Percentiles rank a stretch among this genome's conserved stretches.
Evolutionary conservation across 2,797 vertebrate species (phyloP).

Genomic region (Odontamblyopus rebecca): DNA sequence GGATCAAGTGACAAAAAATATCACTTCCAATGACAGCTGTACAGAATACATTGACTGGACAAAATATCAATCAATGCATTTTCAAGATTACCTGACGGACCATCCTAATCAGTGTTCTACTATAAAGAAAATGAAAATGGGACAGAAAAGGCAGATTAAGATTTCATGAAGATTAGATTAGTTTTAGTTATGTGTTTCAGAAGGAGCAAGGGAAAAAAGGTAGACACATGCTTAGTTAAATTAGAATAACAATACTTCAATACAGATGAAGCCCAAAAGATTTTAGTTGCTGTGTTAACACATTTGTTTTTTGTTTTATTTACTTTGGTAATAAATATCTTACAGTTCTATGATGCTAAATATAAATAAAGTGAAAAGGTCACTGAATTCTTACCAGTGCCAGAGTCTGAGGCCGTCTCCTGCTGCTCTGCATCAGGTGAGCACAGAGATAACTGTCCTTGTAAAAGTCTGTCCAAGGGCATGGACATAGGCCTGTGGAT

Average conservation of each 20-base stretch:
- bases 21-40: constrained; percentile 60
- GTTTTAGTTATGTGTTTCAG: constrained; percentile 39
- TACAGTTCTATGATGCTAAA: not conserved
- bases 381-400: constrained; percentile 80
- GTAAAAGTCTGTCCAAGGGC: constrained; percentile 88
- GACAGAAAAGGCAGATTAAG: constrained; percentile 95
- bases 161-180: constrained; percentile 62
- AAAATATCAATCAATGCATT: constrained; percentile 82
- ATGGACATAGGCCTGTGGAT: constrained; percentile 89
- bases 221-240: not conserved
- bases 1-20: constrained; percentile 64
- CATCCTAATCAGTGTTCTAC: constrained; percentile 99
- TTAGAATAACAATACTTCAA: not conserved
- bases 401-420: constrained; percentile 66
- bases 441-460: constrained; percentile 80
- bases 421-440: constrained; percentile 69
- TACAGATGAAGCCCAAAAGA: not conserved
- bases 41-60: constrained; percentile 85
- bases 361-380: not conserved
- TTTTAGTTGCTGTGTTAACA: not conserved
- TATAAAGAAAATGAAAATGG: constrained; percentile 94
- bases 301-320: not conserved
- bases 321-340: not conserved
- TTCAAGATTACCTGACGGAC: constrained; percentile 91
- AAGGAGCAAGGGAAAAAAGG: not conserved